phyloP scores from a whole-genome alignment of 2,113 vertebrate species.

The Trichomycterus rosablanca region DNA sequence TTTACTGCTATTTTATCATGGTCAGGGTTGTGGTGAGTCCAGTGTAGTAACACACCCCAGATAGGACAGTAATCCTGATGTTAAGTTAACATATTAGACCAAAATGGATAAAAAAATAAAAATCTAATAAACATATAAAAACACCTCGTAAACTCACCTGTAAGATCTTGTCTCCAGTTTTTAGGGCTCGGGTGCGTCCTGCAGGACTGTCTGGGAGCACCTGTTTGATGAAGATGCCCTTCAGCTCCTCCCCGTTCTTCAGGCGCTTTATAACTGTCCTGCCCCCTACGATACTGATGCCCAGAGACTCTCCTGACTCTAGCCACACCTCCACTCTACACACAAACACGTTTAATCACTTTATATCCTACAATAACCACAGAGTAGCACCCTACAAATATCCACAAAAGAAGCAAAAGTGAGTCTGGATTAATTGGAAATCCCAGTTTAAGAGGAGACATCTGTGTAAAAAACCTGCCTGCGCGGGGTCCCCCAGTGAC shows the following conservation, averaged over 20 bases:
- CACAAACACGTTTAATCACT: background rate
- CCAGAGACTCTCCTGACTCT: constrained; percentile 79
- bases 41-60: too few species aligned
- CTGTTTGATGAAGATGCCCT: constrained; percentile 97
- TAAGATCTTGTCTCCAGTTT: constrained; percentile 97
- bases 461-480: constrained; percentile 69
- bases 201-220: constrained; percentile 87
- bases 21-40: too few species aligned
- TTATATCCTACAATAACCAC: background rate
- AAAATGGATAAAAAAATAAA: too few species aligned
- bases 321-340: constrained; percentile 85
- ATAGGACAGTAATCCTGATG: too few species aligned
- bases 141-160: too few species aligned
- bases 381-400: too few species aligned
- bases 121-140: too few species aligned
- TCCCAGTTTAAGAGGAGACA: background rate
- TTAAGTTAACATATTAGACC: too few species aligned
- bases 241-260: constrained; percentile 93
- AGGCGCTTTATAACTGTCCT: constrained; percentile 88
- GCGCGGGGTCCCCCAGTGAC: constrained; percentile 91
- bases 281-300: constrained; percentile 97
- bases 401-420: too few species aligned
- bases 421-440: too few species aligned
- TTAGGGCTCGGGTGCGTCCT: constrained; percentile 75
- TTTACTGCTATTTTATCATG: too few species aligned